These are phyloP conservation scores for human (Homo sapiens) DNA, from an alignment of 2,113 vertebrate species.

Conservation along the genomic window DNA sequence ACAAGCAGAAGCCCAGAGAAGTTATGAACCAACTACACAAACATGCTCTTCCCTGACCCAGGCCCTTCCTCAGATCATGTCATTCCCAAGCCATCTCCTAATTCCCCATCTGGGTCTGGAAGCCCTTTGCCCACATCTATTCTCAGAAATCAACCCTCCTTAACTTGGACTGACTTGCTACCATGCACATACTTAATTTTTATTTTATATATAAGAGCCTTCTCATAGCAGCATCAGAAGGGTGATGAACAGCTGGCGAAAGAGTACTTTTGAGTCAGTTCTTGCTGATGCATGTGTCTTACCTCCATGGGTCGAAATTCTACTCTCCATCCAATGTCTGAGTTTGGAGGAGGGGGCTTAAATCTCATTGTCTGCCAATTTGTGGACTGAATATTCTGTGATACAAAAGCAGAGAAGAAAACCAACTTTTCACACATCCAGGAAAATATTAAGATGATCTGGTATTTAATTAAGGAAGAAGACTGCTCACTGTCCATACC, in stretches of 20 bases:
- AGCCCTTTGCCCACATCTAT: neutral
- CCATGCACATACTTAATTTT: neutral
- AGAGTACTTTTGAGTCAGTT: rapidly evolving
- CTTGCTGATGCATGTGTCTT: neutral
- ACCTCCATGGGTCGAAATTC: slow-evolving; percentile 99
- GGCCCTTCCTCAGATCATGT: rapidly evolving
- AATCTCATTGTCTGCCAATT: slow-evolving; percentile 99
- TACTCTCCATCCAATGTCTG: slow-evolving; percentile 99
- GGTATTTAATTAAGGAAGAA: neutral
- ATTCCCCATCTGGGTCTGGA: neutral
- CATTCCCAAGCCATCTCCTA: neutral
- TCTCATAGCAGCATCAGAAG: neutral
- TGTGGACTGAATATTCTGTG: slow-evolving; percentile 97
- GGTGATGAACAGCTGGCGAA: rapidly evolving
- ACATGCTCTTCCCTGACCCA: neutral
- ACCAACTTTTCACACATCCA: neutral
- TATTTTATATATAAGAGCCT: neutral
- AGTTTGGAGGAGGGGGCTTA: slow-evolving; percentile 98
- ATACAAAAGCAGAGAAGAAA: slow-evolving; percentile 58
- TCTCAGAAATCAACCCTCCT: neutral
- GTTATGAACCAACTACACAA: neutral
- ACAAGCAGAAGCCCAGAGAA: neutral
- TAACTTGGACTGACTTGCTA: neutral
- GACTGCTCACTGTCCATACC: neutral
- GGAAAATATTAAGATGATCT: neutral